These are phyloP conservation scores for Drosophila suboccidentalis DNA, from an alignment of 2,888 invertebrate species.

Conservation along the genomic window DNA sequence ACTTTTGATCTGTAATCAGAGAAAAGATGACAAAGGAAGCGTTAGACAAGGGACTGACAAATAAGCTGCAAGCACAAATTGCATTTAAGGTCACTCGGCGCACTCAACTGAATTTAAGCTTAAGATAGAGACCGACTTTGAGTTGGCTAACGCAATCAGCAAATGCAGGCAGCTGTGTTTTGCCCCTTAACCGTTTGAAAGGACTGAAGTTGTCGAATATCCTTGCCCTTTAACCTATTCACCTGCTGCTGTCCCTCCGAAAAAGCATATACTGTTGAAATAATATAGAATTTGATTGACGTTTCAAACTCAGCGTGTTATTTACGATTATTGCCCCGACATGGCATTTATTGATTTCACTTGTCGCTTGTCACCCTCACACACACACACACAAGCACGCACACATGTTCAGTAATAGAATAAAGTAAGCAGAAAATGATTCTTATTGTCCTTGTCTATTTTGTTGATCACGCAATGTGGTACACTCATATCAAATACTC, in stretches of 20 bases:
- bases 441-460: slow-evolving; percentile 35
- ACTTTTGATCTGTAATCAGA: slow-evolving; percentile 85
- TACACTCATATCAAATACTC: background rate
- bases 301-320: slow-evolving; percentile 62
- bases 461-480: slow-evolving; percentile 35
- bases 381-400: slow-evolving; percentile 17
- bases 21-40: slow-evolving; percentile 20
- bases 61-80: slow-evolving; percentile 53
- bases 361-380: slow-evolving; percentile 23
- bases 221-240: slow-evolving; percentile 11
- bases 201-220: slow-evolving; percentile 14
- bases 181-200: slow-evolving; percentile 10
- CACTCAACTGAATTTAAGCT: background rate
- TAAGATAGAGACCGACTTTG: slow-evolving; percentile 14
- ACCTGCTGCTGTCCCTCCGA: slow-evolving; percentile 3
- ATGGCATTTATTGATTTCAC: slow-evolving; percentile 68
- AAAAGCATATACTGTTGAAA: slow-evolving; percentile 54
- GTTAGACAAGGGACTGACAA: slow-evolving; percentile 33
- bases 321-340: slow-evolving; percentile 66
- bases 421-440: slow-evolving; percentile 16
- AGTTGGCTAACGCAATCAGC: slow-evolving; percentile 43
- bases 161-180: slow-evolving; percentile 22
- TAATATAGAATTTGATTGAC: slow-evolving; percentile 71
- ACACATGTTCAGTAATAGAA: slow-evolving; percentile 3
- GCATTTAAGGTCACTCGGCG: slow-evolving; percentile 38